Percentiles rank a stretch among this genome's conserved stretches.
These are phyloP conservation scores for Nycticorax nycticorax DNA, from an alignment of 2,113 vertebrate species.

Conservation along the genomic window DNA sequence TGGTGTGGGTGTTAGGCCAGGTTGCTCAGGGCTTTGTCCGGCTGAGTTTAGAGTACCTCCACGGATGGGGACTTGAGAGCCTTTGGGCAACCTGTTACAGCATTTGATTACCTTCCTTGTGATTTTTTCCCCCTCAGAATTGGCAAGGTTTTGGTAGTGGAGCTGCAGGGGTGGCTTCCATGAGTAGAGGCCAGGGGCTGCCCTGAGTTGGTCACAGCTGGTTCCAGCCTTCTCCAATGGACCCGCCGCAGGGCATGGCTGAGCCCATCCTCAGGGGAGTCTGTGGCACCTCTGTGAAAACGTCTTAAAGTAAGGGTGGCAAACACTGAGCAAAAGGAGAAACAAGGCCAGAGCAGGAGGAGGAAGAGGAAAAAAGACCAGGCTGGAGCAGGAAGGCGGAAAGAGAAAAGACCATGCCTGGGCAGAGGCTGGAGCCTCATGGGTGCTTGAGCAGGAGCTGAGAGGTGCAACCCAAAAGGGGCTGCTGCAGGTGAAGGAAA, in stretches of 20 bases:
- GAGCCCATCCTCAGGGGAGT: not conserved
- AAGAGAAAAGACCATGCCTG: not conserved
- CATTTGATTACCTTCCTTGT: not conserved
- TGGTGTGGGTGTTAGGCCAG: accelerated
- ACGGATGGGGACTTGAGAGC: not conserved
- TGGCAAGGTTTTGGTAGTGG: not conserved
- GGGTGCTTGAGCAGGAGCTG: not conserved
- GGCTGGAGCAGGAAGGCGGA: not conserved
- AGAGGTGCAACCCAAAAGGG: not conserved
- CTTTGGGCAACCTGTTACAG: not conserved
- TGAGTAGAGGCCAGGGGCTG: not conserved
- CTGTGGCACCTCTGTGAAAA: not conserved
- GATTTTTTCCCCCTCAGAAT: not conserved
- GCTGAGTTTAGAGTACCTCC: not conserved
- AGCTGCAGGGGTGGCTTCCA: not conserved
- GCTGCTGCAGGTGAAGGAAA: not conserved
- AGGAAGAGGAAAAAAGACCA: not conserved
- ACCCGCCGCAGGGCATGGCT: not conserved
- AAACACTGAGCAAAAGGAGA: not conserved
- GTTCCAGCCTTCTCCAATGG: not conserved
- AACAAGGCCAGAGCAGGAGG: not conserved
- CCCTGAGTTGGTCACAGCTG: not conserved
- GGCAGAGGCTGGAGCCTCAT: not conserved
- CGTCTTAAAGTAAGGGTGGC: not conserved
- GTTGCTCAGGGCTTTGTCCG: not conserved